Evolutionary conservation across 2,888 invertebrate genomes (phyloP).

Genomic region (Imbricaverruca yamaguchii): DNA sequence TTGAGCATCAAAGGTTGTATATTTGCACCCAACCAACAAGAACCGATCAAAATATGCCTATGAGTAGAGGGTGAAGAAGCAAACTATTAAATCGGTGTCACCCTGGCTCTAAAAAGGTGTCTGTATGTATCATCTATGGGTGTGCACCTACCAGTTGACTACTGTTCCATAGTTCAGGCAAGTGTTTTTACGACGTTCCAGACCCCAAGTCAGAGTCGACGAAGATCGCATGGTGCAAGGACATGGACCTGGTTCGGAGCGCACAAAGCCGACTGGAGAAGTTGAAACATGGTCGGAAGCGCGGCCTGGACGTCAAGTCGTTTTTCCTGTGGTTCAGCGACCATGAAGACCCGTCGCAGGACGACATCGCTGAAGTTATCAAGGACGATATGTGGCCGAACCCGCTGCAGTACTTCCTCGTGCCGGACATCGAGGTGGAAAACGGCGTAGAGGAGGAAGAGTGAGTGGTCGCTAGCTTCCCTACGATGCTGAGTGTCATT

Average conservation of each 20-base stretch:
- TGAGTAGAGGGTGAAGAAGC: too few relatives aligned
- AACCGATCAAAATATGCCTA: too few relatives aligned
- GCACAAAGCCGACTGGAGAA: conserved; percentile 32
- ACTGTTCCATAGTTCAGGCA: too few relatives aligned
- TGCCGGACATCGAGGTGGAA: conserved; percentile 66
- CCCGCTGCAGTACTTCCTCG: conserved; percentile 71
- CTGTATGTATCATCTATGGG: too few relatives aligned
- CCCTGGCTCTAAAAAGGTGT: too few relatives aligned
- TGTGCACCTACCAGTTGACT: too few relatives aligned
- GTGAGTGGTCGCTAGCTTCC: not conserved
- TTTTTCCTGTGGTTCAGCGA: conserved; percentile 80
- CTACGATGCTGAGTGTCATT: too few relatives aligned
- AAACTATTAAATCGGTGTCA: too few relatives aligned
- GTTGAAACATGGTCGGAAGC: conserved; percentile 50
- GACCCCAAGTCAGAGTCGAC: conserved; percentile 67
- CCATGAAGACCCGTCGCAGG: conserved; percentile 69
- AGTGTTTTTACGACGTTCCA: not conserved
- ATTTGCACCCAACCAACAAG: too few relatives aligned
- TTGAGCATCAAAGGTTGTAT: too few relatives aligned
- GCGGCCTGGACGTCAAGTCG: conserved; percentile 59
- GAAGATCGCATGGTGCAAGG: conserved; percentile 70
- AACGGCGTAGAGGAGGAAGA: conserved; percentile 56
- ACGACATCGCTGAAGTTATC: conserved; percentile 76
- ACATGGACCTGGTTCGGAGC: conserved; percentile 58
- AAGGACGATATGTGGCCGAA: conserved; percentile 86